These are phyloP conservation scores for Lepidotrigona ventralis DNA, from an alignment of 1,140 invertebrate genomes.

Conservation along the genomic window DNA sequence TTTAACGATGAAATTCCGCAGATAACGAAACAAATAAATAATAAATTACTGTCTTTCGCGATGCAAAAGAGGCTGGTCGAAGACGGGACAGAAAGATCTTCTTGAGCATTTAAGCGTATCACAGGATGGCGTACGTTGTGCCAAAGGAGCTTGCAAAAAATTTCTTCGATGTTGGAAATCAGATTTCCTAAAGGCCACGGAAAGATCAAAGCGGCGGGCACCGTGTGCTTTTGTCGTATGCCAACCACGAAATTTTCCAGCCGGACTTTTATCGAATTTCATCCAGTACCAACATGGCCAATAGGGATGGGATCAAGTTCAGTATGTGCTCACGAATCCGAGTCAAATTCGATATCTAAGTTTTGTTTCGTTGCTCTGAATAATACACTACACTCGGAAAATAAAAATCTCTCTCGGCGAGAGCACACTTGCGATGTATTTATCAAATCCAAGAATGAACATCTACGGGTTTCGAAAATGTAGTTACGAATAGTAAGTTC, in stretches of 20 bases:
- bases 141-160: conserved; percentile 2
- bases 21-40: neutral
- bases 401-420: too few species aligned
- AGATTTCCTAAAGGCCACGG: conserved; percentile 1
- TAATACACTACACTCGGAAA: too few species aligned
- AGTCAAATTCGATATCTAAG: too few species aligned
- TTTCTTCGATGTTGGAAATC: conserved; percentile 10
- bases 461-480: too few species aligned
- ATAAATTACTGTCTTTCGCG: neutral
- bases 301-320: too few species aligned
- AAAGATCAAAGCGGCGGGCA: conserved; percentile 20
- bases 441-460: too few species aligned
- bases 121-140: neutral
- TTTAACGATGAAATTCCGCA: neutral
- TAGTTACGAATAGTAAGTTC: too few species aligned
- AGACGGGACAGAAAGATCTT: neutral
- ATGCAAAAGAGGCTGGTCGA: too few species aligned
- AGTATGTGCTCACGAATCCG: too few species aligned
- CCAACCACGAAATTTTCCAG: conserved; percentile 33
- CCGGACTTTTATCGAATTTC: conserved; percentile 56
- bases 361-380: too few species aligned
- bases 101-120: neutral
- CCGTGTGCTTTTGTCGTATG: conserved; percentile 30
- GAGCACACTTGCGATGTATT: too few species aligned
- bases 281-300: neutral